Conservation (phyloP, 2,797 vertebrate genomes). For the Sternarchorhynchus goeldii region DNA sequence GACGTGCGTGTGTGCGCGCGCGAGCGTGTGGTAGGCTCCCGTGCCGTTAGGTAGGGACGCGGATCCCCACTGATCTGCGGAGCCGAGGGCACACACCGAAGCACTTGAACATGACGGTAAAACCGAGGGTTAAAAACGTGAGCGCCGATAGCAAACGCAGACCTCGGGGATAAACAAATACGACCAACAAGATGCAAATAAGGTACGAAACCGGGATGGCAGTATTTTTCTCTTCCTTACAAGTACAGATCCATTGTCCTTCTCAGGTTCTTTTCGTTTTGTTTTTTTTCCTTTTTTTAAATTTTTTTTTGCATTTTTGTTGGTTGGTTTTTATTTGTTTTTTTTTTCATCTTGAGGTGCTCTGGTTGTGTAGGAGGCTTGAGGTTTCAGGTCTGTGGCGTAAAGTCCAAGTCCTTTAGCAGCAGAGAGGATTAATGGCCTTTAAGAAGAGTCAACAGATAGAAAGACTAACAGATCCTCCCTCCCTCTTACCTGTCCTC, state of each 20-base stretch:
- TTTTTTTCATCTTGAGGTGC: constrained; percentile 61
- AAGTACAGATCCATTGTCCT: constrained; percentile 16
- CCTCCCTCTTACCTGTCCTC: constrained; percentile 29
- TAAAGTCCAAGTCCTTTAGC: constrained; percentile 75
- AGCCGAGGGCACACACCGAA: constrained; percentile 28
- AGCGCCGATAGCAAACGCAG: constrained; percentile 60
- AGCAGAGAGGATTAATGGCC: constrained; percentile 77
- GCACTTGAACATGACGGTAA: constrained; percentile 25
- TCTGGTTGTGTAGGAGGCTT: constrained; percentile 68
- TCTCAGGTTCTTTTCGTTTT: constrained; percentile 12
- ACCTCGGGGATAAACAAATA: constrained; percentile 61
- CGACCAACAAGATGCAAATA: constrained; percentile 52
- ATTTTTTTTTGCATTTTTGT: constrained; percentile 44
- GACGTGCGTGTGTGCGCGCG: neutral
- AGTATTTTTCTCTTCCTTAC: constrained; percentile 42
- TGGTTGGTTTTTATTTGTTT: constrained; percentile 39
- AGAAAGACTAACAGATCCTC: constrained; percentile 64
- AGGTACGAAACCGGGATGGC: constrained; percentile 35
- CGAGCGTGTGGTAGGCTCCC: constrained; percentile 25
- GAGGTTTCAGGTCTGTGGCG: constrained; percentile 83
- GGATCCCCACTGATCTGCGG: constrained; percentile 35
- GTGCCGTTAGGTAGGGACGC: constrained; percentile 23
- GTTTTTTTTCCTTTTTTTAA: constrained; percentile 41
- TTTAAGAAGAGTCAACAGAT: constrained; percentile 61
- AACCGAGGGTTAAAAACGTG: constrained; percentile 18